Conservation (phyloP, 2,113 vertebrate species). For the Gobiocypris rarus region DNA sequence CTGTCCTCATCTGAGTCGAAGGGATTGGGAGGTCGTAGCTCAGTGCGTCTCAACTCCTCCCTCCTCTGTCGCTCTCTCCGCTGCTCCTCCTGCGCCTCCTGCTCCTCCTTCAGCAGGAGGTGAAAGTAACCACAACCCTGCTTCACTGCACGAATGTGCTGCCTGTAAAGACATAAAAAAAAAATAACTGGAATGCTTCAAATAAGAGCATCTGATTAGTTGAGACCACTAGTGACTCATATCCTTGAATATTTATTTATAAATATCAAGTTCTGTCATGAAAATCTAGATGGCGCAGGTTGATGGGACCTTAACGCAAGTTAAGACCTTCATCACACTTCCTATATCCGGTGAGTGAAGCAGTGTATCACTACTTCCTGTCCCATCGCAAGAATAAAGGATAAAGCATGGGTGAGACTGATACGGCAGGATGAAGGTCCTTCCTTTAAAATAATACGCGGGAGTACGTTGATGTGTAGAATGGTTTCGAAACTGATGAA, state of each 20-base stretch:
- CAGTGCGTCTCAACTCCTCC: neutral
- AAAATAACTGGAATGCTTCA: neutral
- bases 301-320: too few relatives aligned
- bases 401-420: too few relatives aligned
- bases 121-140: constrained; percentile 70
- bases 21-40: neutral
- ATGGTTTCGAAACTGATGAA: too few relatives aligned
- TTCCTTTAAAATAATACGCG: too few relatives aligned
- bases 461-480: too few relatives aligned
- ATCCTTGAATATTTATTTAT: neutral
- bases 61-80: constrained; percentile 45
- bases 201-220: neutral
- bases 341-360: too few relatives aligned
- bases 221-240: neutral
- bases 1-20: neutral
- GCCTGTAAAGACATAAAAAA: constrained; percentile 64
- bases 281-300: too few relatives aligned
- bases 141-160: constrained; percentile 70
- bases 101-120: constrained; percentile 64
- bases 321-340: too few relatives aligned
- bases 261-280: neutral
- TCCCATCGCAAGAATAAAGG: too few relatives aligned
- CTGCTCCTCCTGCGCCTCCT: constrained; percentile 63
- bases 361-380: too few relatives aligned
- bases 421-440: too few relatives aligned